These are phyloP conservation scores for Lepidonotus clava DNA, from an alignment of 2,888 invertebrate species.

Conservation along the genomic window DNA sequence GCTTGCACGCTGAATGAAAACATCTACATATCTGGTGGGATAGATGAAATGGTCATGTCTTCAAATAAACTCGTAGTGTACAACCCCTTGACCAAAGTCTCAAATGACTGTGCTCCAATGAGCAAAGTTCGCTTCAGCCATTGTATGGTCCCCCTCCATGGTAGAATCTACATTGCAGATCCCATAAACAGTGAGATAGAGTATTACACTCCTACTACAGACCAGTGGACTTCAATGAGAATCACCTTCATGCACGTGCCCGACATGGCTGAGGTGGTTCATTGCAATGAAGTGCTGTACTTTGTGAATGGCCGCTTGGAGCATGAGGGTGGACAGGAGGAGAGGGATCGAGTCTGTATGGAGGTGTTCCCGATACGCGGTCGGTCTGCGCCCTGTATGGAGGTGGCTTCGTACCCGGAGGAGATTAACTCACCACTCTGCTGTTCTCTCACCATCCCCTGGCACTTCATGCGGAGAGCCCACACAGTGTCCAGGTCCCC, in stretches of 20 bases:
- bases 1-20: background rate
- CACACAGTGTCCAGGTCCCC: background rate
- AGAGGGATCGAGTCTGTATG: slow-evolving; percentile 38
- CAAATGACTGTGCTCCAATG: slow-evolving; percentile 9
- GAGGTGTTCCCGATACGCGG: slow-evolving; percentile 25
- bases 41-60: slow-evolving; percentile 32
- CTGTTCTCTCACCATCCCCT: slow-evolving; percentile 1
- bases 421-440: slow-evolving; percentile 6
- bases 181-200: slow-evolving; percentile 41
- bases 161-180: slow-evolving; percentile 3
- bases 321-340: slow-evolving; percentile 10
- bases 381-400: slow-evolving; percentile 13
- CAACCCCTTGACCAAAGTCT: background rate
- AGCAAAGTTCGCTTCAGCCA: slow-evolving; percentile 43
- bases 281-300: slow-evolving; percentile 7
- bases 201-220: slow-evolving; percentile 13
- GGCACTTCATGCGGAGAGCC: slow-evolving; percentile 11
- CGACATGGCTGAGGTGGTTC: slow-evolving; percentile 13
- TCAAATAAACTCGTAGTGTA: background rate
- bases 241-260: slow-evolving; percentile 41
- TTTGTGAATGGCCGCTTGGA: slow-evolving; percentile 34
- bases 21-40: slow-evolving; percentile 45
- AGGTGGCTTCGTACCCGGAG: slow-evolving; percentile 23
- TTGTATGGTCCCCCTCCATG: slow-evolving; percentile 32
- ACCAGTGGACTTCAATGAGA: slow-evolving; percentile 48